Conservation (phyloP, 1,140 invertebrate genomes). For the Ostrea denselamellosa region DNA sequence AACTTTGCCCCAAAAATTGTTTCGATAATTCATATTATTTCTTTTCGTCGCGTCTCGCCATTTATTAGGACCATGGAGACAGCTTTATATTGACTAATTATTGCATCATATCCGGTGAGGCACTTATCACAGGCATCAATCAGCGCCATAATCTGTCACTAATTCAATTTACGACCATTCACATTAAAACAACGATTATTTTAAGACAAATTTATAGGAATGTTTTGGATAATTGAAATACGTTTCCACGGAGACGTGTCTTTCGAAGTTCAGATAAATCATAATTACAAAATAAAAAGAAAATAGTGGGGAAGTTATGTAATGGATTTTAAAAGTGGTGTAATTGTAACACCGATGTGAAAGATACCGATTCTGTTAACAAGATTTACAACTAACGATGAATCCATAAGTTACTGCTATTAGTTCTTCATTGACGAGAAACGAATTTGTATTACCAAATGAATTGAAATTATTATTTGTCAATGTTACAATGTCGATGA, state of each 20-base stretch:
- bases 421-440: no score
- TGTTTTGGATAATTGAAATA: background rate
- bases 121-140: constrained; percentile 11
- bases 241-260: background rate
- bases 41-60: constrained; percentile 7
- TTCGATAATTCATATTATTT: background rate
- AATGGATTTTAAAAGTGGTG: background rate
- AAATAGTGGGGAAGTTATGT: background rate
- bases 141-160: constrained; percentile 1
- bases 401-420: background rate
- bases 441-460: no score
- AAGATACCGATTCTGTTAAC: constrained; percentile 7
- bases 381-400: background rate
- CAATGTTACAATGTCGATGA: no score
- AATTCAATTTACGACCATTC: constrained; percentile 15
- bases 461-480: no score
- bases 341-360: background rate
- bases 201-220: constrained; percentile 23
- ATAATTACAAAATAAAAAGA: background rate
- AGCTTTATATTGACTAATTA: background rate
- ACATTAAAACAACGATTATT: background rate
- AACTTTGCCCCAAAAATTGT: background rate
- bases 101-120: background rate
- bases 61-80: background rate
- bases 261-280: background rate